Evolutionary conservation across 2,113 vertebrate species (phyloP).

Genomic region (Eretmochelys imbricata): DNA sequence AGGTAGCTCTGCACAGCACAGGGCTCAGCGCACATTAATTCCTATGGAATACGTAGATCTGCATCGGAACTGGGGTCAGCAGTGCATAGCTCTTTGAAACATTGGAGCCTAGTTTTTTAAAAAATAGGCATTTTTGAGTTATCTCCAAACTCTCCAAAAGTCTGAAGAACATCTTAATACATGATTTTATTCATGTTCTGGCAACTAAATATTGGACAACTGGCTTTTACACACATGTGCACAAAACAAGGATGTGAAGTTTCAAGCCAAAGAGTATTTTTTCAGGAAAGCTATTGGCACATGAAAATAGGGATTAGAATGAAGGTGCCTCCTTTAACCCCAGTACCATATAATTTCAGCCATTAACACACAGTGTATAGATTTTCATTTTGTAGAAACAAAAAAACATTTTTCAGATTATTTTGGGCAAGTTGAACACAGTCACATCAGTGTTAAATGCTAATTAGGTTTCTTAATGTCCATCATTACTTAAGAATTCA

Average conservation of each 20-base stretch:
- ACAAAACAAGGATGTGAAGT: slow-evolving; percentile 14
- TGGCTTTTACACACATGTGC: neutral
- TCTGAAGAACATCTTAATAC: slow-evolving; percentile 19
- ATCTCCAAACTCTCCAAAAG: neutral
- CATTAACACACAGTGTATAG: neutral
- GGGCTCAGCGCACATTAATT: neutral
- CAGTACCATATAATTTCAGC: neutral
- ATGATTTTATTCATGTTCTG: slow-evolving; percentile 44
- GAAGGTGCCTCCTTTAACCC: slow-evolving; percentile 34
- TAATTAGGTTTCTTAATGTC: neutral
- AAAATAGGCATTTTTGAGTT: slow-evolving; percentile 41
- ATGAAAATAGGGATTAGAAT: slow-evolving; percentile 5
- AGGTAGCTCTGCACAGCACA: neutral
- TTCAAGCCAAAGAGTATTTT: slow-evolving; percentile 6
- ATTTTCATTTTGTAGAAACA: neutral
- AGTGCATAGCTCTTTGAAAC: neutral
- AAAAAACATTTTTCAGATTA: neutral
- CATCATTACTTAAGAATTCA: neutral
- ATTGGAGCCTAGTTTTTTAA: slow-evolving; percentile 4
- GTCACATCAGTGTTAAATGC: neutral
- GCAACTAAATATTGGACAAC: neutral
- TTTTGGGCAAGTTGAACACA: neutral
- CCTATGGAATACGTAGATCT: slow-evolving; percentile 18
- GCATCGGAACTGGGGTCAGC: slow-evolving; percentile 8
- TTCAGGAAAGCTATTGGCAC: slow-evolving; percentile 35